Evolutionary conservation across 2,888 invertebrate genomes (phyloP).

Genomic region (Scaptomyza tumidula): DNA sequence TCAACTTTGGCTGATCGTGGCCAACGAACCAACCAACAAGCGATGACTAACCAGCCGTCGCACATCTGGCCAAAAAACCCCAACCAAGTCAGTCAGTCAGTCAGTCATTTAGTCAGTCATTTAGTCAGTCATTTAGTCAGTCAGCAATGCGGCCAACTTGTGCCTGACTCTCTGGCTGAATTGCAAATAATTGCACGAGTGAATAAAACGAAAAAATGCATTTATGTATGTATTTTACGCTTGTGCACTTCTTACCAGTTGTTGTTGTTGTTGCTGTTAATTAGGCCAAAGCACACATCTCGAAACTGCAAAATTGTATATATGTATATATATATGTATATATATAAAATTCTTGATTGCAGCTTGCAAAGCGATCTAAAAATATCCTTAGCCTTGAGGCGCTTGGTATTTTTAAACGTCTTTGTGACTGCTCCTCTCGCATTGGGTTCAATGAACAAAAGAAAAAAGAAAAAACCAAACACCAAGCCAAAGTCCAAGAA

Average conservation of each 20-base stretch:
- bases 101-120: conserved; percentile 9
- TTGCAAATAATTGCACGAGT: conserved; percentile 67
- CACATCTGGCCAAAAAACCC: conserved; percentile 15
- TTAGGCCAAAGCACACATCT: conserved; percentile 64
- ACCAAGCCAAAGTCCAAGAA: conserved; percentile 24
- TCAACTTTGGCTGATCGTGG: conserved; percentile 47
- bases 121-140: conserved; percentile 26
- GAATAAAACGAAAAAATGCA: conserved; percentile 57
- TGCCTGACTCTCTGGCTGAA: conserved; percentile 65
- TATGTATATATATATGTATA: neutral
- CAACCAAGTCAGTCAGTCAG: conserved; percentile 6
- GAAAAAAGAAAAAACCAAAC: neutral
- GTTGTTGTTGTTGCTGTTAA: conserved; percentile 42
- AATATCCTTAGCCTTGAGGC: conserved; percentile 69
- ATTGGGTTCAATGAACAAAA: conserved; percentile 56
- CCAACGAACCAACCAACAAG: conserved; percentile 56
- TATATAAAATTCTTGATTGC: conserved; percentile 18
- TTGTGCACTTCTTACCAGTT: conserved; percentile 18
- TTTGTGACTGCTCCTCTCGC: neutral
- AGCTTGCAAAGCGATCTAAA: conserved; percentile 43
- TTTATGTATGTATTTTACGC: conserved; percentile 25
- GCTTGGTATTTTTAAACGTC: neutral
- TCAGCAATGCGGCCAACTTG: conserved; percentile 65
- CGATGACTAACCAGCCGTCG: conserved; percentile 67
- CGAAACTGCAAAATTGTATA: conserved; percentile 15